phyloP scores from a whole-genome alignment of 2,888 invertebrate genomes.

The Opisthograptis luteolata region DNA sequence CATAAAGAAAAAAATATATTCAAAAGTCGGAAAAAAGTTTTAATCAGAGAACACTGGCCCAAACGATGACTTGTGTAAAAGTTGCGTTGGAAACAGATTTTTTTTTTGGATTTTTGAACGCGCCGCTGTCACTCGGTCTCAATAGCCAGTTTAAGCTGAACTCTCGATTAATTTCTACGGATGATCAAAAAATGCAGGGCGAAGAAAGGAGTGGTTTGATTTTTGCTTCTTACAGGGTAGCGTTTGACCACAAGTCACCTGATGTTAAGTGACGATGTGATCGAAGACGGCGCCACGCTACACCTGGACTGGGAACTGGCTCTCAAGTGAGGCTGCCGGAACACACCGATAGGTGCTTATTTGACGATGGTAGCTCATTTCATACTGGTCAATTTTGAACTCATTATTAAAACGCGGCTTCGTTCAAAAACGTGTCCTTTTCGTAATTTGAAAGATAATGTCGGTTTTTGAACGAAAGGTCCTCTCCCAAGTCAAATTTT shows the following conservation, averaged over 20 bases:
- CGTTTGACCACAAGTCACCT: too few relatives aligned
- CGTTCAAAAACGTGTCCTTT: conserved; percentile 68
- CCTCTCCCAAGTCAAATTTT: conserved; percentile 18
- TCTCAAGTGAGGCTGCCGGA: too few relatives aligned
- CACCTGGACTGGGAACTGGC: too few relatives aligned
- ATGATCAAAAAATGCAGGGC: background rate
- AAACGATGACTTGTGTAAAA: conserved; percentile 73
- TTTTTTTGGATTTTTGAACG: conserved; percentile 65
- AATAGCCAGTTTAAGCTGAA: conserved; percentile 41
- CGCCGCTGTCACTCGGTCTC: conserved; percentile 57
- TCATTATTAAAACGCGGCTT: conserved; percentile 58
- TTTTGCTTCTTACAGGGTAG: too few relatives aligned
- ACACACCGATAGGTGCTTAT: conserved; percentile 4
- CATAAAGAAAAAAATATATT: conserved; percentile 35
- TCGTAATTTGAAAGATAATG: conserved; percentile 60
- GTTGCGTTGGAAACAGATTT: conserved; percentile 53
- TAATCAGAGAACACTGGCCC: conserved; percentile 73
- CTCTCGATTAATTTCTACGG: background rate
- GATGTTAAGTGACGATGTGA: too few relatives aligned
- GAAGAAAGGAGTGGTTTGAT: too few relatives aligned
- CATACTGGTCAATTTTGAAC: conserved; percentile 44
- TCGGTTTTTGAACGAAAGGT: conserved; percentile 37
- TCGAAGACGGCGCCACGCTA: too few relatives aligned
- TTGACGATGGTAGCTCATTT: conserved; percentile 34
- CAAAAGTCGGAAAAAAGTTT: conserved; percentile 42